Base-by-base conservation (phyloP, 53 echinoderm and acorn worm genomes). In the Pentamera pediparva region DNA sequence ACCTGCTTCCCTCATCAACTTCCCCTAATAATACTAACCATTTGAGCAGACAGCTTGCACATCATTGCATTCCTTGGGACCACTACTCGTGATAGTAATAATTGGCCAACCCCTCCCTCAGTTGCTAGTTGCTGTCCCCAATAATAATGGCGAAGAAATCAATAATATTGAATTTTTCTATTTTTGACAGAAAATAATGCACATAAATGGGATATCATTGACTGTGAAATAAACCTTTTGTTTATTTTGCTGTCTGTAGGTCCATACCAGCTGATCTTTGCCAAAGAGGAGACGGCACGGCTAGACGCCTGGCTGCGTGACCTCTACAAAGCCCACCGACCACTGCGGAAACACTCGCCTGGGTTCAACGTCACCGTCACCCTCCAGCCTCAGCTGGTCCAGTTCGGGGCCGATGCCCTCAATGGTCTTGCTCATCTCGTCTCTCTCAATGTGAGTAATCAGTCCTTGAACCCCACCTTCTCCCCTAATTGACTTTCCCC, bases 341-440 rank as follows among this genome's bases (percentile, higher is more conserved):
- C 86, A 2, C 75, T 90, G 39, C 32, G 30, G 15, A 59, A 78
- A 48, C 40, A 79, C 11, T 61, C 47, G 15, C 79, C 76, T 18
- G 90, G 78, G 26, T 86, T 83, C 59, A 79, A 90, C 52, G 35
- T 83, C 41, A 56, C 83, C 41, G 34, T 69, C 12, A 78, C 82
- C 7, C 56, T 90, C 13, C 58, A 86, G 75, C 90, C 86, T 7
- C 76, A 86, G 41, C 59, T 79, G 15, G 17, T 86, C 28, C 54
- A 86, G 43, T 79, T 90, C 65, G 79, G 83, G 4, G 49, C 53
- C 7, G 90, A 86, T 59, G 82, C 79, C 38, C 61, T 75, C 9
- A 82, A 79, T 12, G 90, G 90, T 0, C 81, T 90, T 31, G 75
- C 56, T 10, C 83, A 90, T 39, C 83, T 90, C 6, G 81, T 78